Percentiles rank a stretch among this genome's conserved stretches.
phyloP scores from a whole-genome alignment of 2,113 vertebrate genomes.

The Coptodon rendalli region DNA sequence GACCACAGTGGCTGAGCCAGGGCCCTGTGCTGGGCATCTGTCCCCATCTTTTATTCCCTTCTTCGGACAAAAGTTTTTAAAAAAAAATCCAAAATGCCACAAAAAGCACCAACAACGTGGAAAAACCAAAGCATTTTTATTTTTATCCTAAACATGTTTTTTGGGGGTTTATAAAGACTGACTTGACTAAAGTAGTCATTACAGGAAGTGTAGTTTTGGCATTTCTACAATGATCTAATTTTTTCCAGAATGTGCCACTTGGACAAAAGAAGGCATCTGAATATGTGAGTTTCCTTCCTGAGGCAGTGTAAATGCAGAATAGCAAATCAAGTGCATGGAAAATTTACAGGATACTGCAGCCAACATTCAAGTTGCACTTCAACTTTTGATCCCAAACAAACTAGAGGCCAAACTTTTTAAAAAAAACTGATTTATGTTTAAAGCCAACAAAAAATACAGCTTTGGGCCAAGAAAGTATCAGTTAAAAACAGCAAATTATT shows the following conservation, averaged over 20 bases:
- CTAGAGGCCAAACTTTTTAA: background rate
- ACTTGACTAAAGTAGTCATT: background rate
- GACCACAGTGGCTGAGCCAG: background rate
- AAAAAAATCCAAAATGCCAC: background rate
- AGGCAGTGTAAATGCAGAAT: background rate
- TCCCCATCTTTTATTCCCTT: background rate
- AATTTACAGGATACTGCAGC: background rate
- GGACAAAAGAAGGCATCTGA: background rate
- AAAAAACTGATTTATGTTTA: background rate
- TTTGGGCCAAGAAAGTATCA: background rate
- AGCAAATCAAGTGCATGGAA: background rate
- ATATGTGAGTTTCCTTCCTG: background rate
- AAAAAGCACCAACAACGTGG: background rate
- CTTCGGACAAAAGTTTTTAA: background rate
- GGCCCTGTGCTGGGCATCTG: background rate
- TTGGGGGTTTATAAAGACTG: accelerated
- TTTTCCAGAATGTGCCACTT: background rate
- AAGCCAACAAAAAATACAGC: background rate
- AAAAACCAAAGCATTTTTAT: background rate
- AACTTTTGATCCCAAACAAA: background rate
- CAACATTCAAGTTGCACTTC: background rate
- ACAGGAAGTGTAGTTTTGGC: background rate
- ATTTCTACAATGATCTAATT: background rate
- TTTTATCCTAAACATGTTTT: background rate
- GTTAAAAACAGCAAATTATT: background rate